phyloP scores from a whole-genome alignment of 2,113 vertebrate genomes.

The Seriola quinqueradiata region DNA sequence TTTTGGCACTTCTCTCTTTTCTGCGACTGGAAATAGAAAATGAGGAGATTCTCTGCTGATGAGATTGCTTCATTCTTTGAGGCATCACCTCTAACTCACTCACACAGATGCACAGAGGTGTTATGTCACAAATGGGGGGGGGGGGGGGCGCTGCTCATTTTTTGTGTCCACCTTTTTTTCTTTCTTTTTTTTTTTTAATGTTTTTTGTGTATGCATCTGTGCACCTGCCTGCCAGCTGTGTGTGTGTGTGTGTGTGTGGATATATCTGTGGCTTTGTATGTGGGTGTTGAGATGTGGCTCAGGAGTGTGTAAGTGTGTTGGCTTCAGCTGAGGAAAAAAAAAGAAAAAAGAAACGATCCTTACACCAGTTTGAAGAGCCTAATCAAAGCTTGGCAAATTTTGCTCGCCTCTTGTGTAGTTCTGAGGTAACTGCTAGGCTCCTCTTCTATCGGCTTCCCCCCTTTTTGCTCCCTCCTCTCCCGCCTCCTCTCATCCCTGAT shows the following conservation, averaged over 20 bases:
- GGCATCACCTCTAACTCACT: conserved; percentile 54
- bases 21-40: conserved; percentile 59
- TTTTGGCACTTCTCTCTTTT: conserved; percentile 42
- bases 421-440: conserved; percentile 49
- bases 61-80: conserved; percentile 62
- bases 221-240: conserved; percentile 10
- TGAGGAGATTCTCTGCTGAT: conserved; percentile 64
- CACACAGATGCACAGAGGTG: conserved; percentile 39
- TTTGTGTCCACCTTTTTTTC: conserved; percentile 26
- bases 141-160: conserved; percentile 52
- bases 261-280: conserved; percentile 8
- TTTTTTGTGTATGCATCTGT: conserved; percentile 1
- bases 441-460: conserved; percentile 3
- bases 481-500: conserved; percentile 67
- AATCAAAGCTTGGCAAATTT: conserved; percentile 71
- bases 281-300: conserved; percentile 53
- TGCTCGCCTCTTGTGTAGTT: conserved; percentile 61
- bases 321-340: conserved; percentile 8
- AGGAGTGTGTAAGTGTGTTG: conserved; percentile 52
- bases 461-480: conserved; percentile 18
- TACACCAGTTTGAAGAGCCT: conserved; percentile 69
- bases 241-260: not conserved
- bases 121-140: conserved; percentile 59
- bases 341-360: conserved; percentile 33
- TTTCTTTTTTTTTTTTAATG: not conserved